phyloP scores from a whole-genome alignment of 1,140 invertebrate genomes.

The Penaeus indicus region DNA sequence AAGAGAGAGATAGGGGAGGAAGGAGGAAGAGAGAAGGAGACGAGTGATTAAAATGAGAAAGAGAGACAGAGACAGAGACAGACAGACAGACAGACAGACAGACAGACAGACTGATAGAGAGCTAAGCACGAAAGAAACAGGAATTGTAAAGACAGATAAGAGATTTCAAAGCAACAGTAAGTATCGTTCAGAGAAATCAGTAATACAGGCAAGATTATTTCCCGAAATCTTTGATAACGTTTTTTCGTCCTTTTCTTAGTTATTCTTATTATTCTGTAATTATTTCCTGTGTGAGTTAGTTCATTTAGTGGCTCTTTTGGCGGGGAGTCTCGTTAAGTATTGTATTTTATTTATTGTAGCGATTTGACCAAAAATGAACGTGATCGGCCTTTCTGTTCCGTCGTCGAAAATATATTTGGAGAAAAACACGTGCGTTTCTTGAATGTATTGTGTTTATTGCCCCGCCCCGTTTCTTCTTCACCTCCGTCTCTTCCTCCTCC shows the following conservation, averaged over 20 bases:
- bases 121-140: not conserved
- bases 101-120: conserved; percentile 1
- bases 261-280: not conserved
- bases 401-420: too few relatives aligned
- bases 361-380: too few relatives aligned
- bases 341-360: too few relatives aligned
- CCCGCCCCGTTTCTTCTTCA: not conserved
- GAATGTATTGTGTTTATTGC: not conserved
- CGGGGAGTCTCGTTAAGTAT: too few relatives aligned
- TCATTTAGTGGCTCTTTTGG: too few relatives aligned
- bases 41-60: not conserved
- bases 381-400: too few relatives aligned
- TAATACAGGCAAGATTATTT: too few relatives aligned
- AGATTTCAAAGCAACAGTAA: conserved; percentile 18
- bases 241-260: not conserved
- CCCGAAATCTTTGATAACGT: not conserved
- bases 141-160: too few relatives aligned
- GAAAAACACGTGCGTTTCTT: too few relatives aligned
- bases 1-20: not conserved
- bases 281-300: not conserved
- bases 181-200: too few relatives aligned
- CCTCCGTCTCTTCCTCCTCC: not conserved
- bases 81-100: not conserved
- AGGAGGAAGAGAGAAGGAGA: not conserved
- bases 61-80: not conserved